phyloP scores from a whole-genome alignment of 2,888 invertebrate species.

The Diploptera punctata region DNA sequence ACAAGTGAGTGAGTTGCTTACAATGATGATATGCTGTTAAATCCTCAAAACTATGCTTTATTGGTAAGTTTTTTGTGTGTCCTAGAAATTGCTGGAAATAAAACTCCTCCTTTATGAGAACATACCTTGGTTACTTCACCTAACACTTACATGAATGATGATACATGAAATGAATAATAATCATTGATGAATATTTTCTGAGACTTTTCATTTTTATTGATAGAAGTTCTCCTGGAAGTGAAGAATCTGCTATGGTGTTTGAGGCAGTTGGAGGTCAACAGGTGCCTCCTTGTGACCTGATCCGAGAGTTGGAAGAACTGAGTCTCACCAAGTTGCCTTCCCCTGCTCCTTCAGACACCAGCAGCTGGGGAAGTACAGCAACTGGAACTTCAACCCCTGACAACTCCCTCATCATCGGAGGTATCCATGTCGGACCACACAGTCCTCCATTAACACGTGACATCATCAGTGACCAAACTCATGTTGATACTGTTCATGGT shows the following conservation, averaged over 20 bases:
- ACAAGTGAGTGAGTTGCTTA: no score
- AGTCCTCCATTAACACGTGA: conserved; percentile 16
- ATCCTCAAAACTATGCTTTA: no score
- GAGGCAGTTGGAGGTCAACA: conserved; percentile 39
- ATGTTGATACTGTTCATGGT: background rate
- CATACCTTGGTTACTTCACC: no score
- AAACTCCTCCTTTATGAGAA: no score
- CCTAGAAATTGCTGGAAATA: no score
- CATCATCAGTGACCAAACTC: background rate
- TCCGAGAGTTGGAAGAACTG: conserved; percentile 63
- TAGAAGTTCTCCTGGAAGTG: conserved; percentile 1
- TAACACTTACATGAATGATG: no score
- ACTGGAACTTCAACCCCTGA: conserved; percentile 43
- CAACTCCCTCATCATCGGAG: conserved; percentile 23
- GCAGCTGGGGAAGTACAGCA: conserved; percentile 49
- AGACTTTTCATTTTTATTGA: background rate
- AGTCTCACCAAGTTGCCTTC: conserved; percentile 53
- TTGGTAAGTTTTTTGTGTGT: no score
- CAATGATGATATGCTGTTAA: no score
- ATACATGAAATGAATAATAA: no score
- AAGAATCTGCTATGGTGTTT: conserved; percentile 36
- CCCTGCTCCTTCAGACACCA: conserved; percentile 53
- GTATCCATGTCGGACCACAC: background rate
- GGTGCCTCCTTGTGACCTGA: conserved; percentile 54
- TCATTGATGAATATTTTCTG: no score